Conservation (phyloP, 2,113 vertebrate genomes). For the Eptesicus fuscus region DNA sequence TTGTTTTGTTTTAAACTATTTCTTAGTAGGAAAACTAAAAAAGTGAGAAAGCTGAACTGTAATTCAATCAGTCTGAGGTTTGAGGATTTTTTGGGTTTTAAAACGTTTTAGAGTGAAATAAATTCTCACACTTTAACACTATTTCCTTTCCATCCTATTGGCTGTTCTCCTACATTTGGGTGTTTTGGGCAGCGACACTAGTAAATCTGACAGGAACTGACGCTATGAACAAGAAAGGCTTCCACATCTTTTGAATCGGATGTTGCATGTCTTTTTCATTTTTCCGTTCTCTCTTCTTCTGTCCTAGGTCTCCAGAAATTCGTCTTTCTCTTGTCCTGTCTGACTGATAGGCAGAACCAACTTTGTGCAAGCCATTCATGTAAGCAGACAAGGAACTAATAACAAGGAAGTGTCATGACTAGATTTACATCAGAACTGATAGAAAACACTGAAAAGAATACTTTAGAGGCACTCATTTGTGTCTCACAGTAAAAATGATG, state of each 20-base stretch:
- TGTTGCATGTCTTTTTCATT: neutral
- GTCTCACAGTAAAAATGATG: slow-evolving; percentile 35
- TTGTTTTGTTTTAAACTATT: neutral
- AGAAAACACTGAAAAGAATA: slow-evolving; percentile 10
- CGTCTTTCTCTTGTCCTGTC: slow-evolving; percentile 7
- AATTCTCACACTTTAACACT: neutral
- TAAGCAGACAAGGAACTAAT: neutral
- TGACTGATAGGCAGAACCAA: slow-evolving; percentile 39
- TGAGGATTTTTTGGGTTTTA: neutral
- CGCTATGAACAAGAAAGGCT: neutral
- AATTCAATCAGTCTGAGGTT: neutral
- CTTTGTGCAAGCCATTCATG: slow-evolving; percentile 40
- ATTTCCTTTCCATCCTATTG: neutral
- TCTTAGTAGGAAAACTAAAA: neutral
- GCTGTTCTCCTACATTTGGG: neutral
- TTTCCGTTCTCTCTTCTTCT: neutral
- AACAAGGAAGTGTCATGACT: neutral
- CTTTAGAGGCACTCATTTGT: slow-evolving; percentile 36
- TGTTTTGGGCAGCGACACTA: neutral
- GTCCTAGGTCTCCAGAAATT: neutral
- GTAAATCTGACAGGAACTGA: slow-evolving; percentile 7
- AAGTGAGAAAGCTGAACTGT: neutral
- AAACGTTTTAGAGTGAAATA: neutral
- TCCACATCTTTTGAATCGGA: neutral
- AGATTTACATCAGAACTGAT: slow-evolving; percentile 49